Conservation (phyloP, 2,888 invertebrate species). For the Diarsia brunnea region DNA sequence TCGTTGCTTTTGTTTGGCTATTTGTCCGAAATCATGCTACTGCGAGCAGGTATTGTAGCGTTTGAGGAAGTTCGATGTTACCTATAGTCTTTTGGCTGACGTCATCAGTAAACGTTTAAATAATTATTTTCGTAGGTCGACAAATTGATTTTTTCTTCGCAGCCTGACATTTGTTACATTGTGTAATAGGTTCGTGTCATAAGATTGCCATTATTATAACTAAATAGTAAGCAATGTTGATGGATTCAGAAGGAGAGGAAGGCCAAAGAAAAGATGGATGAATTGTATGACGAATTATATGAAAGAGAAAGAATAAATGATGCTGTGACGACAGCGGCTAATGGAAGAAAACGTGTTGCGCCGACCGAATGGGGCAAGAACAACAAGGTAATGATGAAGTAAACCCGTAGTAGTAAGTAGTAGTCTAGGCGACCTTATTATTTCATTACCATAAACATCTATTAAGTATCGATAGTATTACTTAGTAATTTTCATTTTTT, state of each 20-base stretch:
- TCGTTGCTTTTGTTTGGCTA: constrained; percentile 3
- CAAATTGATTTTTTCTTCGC: constrained; percentile 27
- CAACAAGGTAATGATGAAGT: background rate
- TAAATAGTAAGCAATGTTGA: constrained; percentile 9
- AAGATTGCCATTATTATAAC: constrained; percentile 16
- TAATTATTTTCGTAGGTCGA: constrained; percentile 38
- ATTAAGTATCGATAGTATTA: constrained; percentile 5
- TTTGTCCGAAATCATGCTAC: constrained; percentile 6
- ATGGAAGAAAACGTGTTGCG: background rate
- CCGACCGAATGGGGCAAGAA: background rate
- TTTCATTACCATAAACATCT: constrained; percentile 14
- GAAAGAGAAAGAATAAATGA: background rate
- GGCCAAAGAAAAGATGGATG: background rate
- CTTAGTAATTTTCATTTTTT: constrained; percentile 26
- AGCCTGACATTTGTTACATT: constrained; percentile 12
- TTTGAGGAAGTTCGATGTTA: constrained; percentile 47
- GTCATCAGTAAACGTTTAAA: constrained; percentile 54
- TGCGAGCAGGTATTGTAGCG: constrained; percentile 19
- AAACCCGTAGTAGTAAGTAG: constrained; percentile 1
- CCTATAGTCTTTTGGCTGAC: constrained; percentile 28
- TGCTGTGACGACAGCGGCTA: background rate
- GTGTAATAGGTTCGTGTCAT: constrained; percentile 29
- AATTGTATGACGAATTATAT: background rate
- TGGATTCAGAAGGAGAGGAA: background rate
- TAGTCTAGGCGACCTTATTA: constrained; percentile 6